Evolutionary conservation across 1,140 invertebrate species (phyloP).

Genomic region (Dreissena rostriformis): DNA sequence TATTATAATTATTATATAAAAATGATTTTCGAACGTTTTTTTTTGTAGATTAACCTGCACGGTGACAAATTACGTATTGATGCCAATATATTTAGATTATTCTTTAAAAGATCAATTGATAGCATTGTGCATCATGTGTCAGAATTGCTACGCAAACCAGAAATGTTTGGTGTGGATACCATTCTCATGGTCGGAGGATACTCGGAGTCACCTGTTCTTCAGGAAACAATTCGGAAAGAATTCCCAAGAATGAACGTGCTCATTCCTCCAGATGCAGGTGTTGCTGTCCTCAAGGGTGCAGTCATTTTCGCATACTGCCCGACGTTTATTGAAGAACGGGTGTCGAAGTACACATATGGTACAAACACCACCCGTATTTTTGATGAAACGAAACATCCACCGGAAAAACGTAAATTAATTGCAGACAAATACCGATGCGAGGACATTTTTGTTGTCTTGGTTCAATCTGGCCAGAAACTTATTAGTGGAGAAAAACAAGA

Average conservation of each 20-base stretch:
- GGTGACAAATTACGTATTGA: background rate
- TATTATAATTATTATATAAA: too few relatives aligned
- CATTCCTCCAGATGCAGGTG: background rate
- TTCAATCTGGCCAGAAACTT: background rate
- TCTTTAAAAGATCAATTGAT: background rate
- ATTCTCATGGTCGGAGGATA: conserved; percentile 21
- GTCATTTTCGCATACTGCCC: background rate
- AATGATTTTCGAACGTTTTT: background rate
- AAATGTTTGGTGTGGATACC: background rate
- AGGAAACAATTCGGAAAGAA: background rate
- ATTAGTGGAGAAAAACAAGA: background rate
- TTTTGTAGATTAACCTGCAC: too few relatives aligned
- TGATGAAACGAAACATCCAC: background rate
- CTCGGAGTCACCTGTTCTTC: background rate
- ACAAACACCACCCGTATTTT: background rate
- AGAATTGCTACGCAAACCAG: background rate
- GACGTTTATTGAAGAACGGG: background rate
- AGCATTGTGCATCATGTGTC: background rate
- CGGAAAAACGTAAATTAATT: background rate
- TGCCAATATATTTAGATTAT: background rate
- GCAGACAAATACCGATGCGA: background rate
- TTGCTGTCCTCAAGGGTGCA: background rate
- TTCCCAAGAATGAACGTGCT: background rate
- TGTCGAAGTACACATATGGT: conserved; percentile 18
- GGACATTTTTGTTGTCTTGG: background rate